Evolutionary conservation across 2,113 vertebrate genomes (phyloP), one percentile per base, ranked within the genome.

Genomic region (Oceanites oceanicus): DNA sequence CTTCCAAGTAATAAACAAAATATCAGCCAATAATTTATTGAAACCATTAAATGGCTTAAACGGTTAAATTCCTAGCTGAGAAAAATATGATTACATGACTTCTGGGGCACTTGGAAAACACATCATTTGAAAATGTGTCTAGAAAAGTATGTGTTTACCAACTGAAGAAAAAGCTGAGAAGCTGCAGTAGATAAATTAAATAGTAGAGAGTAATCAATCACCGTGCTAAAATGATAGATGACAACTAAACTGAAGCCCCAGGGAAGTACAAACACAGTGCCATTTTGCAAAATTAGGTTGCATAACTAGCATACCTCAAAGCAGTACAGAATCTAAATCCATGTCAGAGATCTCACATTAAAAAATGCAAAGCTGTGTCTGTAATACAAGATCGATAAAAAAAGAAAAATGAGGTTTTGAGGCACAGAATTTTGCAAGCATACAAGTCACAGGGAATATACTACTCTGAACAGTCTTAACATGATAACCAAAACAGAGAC

Each of bases 131-230:
- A 73, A 94, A 92, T 17, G 53, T 52, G 25, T 71, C 75, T 71
- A 18, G 44, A 94, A 96, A 96, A 78, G 38, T 86, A 82, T 80
- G 29, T 95, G 77, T 86, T 84, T 95, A 87, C 76, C 65, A 95
- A 81, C 30, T 93, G 76, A 94, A 95, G 79, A 36, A 79, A 82
- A 75, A 95, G 40, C 75, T 84, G 84, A 94, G 76, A 92, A 88
- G 58, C 85, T 68, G 66, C 55, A 89, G 85, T 68, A 77, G 90
- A 82, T 73, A 97, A 95, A 96, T 89, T 96, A 96, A 96, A 93
- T 89, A 94, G 82, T 17, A 90, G 59, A 77, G 83, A 86, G 63
- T 94, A 96, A 95, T 97, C 91, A 96, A 96, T 95, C 92, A 89
- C 18, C 0, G 45, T 68, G 63, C 63, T 96, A 90, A 97, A 92